phyloP scores from a whole-genome alignment of 2,113 vertebrate genomes.

The Protobothrops flavoviridis region DNA sequence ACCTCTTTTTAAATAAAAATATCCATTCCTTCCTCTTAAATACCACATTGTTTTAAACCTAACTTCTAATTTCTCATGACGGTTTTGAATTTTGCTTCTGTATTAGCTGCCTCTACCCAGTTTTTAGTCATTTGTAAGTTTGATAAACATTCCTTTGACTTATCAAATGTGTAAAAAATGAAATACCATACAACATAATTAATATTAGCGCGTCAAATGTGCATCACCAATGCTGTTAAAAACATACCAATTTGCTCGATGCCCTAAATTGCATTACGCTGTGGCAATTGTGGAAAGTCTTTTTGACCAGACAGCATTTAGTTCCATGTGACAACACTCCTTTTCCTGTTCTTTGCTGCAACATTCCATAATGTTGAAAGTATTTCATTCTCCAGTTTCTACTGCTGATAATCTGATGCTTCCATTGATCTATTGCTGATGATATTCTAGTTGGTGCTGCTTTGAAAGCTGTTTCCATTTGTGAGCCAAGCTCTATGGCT shows the following conservation, averaged over 20 bases:
- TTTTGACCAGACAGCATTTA: conserved; percentile 11
- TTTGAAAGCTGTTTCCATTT: conserved; percentile 42
- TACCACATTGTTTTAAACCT: not conserved
- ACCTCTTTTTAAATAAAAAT: not conserved
- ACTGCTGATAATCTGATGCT: conserved; percentile 11
- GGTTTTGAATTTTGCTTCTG: not conserved
- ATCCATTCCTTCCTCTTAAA: not conserved
- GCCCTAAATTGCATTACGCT: not conserved
- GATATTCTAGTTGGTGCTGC: conserved; percentile 13
- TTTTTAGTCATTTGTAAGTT: not conserved
- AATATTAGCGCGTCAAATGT: not conserved
- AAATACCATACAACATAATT: not conserved
- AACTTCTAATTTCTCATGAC: not conserved
- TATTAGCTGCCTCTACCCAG: not conserved
- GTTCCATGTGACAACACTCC: not conserved
- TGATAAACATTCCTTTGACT: not conserved
- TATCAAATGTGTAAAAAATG: not conserved
- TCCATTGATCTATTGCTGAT: conserved; percentile 33
- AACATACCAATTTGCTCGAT: conserved; percentile 12
- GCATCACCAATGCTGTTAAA: conserved; percentile 1
- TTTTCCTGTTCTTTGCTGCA: conserved; percentile 27
- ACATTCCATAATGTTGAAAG: not conserved
- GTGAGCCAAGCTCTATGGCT: conserved; percentile 35
- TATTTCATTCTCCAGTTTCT: conserved; percentile 39
- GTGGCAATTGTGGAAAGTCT: conserved; percentile 9